Evolutionary conservation across 2,113 vertebrate genomes (phyloP), one percentile per base, ranked within the genome.

Genomic region (Pelusios castaneus): DNA sequence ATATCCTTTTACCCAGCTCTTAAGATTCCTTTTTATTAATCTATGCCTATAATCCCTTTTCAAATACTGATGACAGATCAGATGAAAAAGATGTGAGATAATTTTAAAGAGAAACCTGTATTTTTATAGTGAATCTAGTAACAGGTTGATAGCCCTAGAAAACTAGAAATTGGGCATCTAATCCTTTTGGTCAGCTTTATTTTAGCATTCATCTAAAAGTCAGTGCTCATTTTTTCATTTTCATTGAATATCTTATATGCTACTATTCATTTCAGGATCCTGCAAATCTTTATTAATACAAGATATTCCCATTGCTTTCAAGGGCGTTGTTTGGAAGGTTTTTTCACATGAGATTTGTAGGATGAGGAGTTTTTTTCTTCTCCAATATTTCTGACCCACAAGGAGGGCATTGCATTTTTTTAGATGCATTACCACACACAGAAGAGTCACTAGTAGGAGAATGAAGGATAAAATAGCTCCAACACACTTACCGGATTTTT

Each of bases 391-490:
- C 87, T 94, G 75, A 79, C 45, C 38, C 45, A 87, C 70, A 60
- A 41, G 51, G 25, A 73, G n/a, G 1, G 38, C 93, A 75, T 29
- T 85, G 56, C 70, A 86, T 92, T 90, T 1, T 2, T 49, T 80
- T 27, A 25, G 77, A 84, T 78, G 41, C 82, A 77, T 11, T 93
- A 51, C 87, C 63, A 81, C 82, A 75, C 45, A 67, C 34, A 77
- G 58, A 94, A 84, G 82, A 90, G 54, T 94, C n/a, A 95, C 91
- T 73, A 91, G 81, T 84, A 47, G 89, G 82, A 96, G 0, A 75
- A 38, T 10, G 88, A 93, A 55, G 3, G 82, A 12, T 93, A 86
- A 80, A 54, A n/a, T 56, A 56, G 55, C 11, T 56, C 55, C 34
- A n/a, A n/a, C 17, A n/a, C 16, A 67, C 34, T 16, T n/a, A 67